phyloP scores from a whole-genome alignment of 2,888 invertebrate genomes.

The Allacma fusca region DNA sequence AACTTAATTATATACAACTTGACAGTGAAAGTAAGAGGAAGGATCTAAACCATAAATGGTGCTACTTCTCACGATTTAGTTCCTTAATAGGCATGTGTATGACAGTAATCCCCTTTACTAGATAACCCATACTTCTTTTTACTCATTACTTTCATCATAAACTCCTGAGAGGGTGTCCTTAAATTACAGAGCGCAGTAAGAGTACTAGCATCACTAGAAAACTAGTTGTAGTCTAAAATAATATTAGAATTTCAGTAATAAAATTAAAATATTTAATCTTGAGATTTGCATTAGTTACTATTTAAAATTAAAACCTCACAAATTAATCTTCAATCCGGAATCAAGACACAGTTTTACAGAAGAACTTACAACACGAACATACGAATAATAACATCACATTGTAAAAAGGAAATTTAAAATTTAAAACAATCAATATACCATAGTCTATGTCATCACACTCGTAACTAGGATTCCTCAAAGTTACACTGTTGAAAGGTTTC shows the following conservation, averaged over 20 bases:
- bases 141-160: too few species aligned
- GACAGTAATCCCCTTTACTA: too few species aligned
- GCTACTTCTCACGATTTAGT: not conserved
- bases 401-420: not conserved
- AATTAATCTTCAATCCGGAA: not conserved
- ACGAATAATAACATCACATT: conserved; percentile 11
- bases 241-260: not conserved
- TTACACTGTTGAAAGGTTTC: not conserved
- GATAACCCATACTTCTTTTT: too few species aligned
- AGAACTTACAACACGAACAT: not conserved
- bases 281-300: not conserved
- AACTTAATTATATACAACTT: not conserved
- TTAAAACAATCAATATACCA: not conserved
- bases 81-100: not conserved
- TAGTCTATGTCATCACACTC: not conserved
- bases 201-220: too few species aligned
- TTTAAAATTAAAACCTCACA: not conserved
- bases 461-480: not conserved
- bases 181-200: too few species aligned
- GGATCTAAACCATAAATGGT: not conserved
- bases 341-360: too few species aligned
- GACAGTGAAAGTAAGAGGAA: conserved; percentile 3
- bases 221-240: too few species aligned
- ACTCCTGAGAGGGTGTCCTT: too few species aligned
- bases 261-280: not conserved